Conservation (phyloP, 2,888 invertebrate genomes). For the Acrobasis repandana region DNA sequence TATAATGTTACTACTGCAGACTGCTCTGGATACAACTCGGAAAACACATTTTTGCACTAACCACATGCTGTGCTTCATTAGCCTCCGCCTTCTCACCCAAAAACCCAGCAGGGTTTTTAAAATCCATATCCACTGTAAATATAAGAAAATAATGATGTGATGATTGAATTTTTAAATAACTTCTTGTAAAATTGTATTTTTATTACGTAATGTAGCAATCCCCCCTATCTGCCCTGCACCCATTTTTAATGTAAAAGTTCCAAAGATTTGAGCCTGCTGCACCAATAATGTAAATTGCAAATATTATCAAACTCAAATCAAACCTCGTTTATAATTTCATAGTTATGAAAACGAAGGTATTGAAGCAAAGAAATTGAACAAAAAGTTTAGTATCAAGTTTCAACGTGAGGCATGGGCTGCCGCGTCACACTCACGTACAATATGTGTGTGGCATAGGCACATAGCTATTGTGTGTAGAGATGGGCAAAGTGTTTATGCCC, state of each 20-base stretch:
- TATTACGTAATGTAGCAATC: conserved; percentile 47
- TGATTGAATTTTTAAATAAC: not conserved
- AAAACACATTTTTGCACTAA: conserved; percentile 40
- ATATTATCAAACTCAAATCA: not conserved
- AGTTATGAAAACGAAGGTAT: conserved; percentile 3
- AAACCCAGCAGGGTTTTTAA: conserved; percentile 64
- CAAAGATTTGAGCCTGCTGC: not conserved
- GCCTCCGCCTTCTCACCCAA: conserved; percentile 46
- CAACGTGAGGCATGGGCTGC: too few species aligned
- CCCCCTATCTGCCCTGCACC: conserved; percentile 63
- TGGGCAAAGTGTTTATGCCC: too few species aligned
- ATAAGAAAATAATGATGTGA: not conserved
- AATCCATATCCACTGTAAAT: conserved; percentile 69
- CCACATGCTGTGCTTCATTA: conserved; percentile 63
- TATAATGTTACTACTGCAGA: too few species aligned
- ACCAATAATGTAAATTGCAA: not conserved
- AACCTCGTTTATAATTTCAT: not conserved
- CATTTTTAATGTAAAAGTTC: conserved; percentile 41
- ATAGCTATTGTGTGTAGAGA: too few species aligned
- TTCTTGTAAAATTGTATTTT: conserved; percentile 10
- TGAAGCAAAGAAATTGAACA: not conserved
- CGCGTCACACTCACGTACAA: too few species aligned
- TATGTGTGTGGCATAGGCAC: too few species aligned
- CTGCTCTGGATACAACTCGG: too few species aligned
- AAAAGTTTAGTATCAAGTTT: too few species aligned